Conservation (phyloP, 2,113 vertebrate species). For the Phrynosoma blainvillii region DNA sequence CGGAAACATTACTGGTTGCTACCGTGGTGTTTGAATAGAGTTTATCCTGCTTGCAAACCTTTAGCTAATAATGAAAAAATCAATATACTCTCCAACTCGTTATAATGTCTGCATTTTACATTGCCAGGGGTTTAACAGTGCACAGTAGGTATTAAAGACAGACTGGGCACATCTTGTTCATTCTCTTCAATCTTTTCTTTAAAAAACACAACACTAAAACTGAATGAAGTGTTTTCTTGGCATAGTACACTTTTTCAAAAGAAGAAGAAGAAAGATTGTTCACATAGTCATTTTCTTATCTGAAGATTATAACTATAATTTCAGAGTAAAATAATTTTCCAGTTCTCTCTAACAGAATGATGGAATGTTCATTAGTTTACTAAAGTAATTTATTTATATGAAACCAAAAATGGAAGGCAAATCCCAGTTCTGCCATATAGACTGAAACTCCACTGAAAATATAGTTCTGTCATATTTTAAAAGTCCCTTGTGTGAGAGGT, state of each 20-base stretch:
- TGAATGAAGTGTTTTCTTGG: neutral
- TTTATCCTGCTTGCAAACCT: slow-evolving; percentile 54
- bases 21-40: slow-evolving; percentile 46
- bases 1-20: slow-evolving; percentile 38
- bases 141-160: slow-evolving; percentile 36
- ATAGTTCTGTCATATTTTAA: neutral
- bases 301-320: slow-evolving; percentile 16
- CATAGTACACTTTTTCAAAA: slow-evolving; percentile 1
- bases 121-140: slow-evolving; percentile 56
- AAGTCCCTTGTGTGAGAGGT: too few relatives aligned
- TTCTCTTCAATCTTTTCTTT: slow-evolving; percentile 32
- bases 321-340: slow-evolving; percentile 22
- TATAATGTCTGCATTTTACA: slow-evolving; percentile 51
- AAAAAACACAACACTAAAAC: slow-evolving; percentile 11
- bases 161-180: slow-evolving; percentile 28
- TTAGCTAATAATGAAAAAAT: slow-evolving; percentile 62
- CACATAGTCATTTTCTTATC: slow-evolving; percentile 30
- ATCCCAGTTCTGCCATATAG: neutral
- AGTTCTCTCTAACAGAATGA: neutral
- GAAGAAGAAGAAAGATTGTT: slow-evolving; percentile 22
- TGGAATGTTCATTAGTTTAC: neutral
- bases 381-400: slow-evolving; percentile 12
- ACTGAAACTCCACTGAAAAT: neutral
- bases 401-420: slow-evolving; percentile 16
- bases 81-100: slow-evolving; percentile 47